Conservation (phyloP, 2,888 invertebrate species). For the Pimpla rufipes region DNA sequence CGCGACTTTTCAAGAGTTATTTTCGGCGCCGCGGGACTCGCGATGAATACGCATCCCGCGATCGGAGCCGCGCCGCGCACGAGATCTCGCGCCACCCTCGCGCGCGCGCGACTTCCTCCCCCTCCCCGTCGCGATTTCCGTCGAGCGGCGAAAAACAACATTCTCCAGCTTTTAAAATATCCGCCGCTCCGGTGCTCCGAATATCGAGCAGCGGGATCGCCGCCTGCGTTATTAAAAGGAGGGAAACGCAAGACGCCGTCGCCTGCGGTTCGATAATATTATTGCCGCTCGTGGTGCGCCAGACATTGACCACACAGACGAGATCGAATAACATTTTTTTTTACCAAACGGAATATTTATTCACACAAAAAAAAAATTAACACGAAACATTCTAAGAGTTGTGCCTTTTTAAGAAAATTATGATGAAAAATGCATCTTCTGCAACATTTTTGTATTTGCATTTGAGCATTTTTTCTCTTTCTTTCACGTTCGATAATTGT, state of each 20-base stretch:
- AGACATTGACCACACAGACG: neutral
- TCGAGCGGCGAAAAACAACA: conserved; percentile 61
- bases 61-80: conserved; percentile 18
- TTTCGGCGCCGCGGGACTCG: conserved; percentile 59
- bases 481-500: too few relatives aligned
- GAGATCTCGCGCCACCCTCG: conserved; percentile 18
- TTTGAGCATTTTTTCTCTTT: too few relatives aligned
- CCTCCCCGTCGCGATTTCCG: conserved; percentile 26
- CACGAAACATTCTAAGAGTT: too few relatives aligned
- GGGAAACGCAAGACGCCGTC: conserved; percentile 6
- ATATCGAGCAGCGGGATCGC: conserved; percentile 9
- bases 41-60: conserved; percentile 22
- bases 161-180: conserved; percentile 68
- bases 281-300: neutral
- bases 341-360: neutral
- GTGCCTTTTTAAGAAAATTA: too few relatives aligned
- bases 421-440: too few relatives aligned
- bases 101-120: conserved; percentile 4
- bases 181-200: conserved; percentile 20
- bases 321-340: neutral
- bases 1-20: conserved; percentile 64
- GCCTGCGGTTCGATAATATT: conserved; percentile 6
- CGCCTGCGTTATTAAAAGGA: neutral
- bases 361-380: neutral
- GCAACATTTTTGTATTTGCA: too few relatives aligned